Conservation (phyloP, 2,113 vertebrate species). For the Labeo catla region DNA sequence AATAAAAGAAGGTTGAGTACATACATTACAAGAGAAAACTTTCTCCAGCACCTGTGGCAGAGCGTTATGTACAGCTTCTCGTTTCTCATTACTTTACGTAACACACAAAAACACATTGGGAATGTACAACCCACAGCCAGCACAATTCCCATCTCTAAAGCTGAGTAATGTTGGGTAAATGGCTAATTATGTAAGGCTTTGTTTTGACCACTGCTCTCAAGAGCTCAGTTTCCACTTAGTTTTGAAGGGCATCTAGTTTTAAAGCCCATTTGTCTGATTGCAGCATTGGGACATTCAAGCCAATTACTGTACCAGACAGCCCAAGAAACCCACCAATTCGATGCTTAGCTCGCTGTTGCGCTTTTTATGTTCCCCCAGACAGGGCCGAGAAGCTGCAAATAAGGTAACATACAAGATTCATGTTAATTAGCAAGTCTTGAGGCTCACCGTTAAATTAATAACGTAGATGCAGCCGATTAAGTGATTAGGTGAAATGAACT, state of each 20-base stretch:
- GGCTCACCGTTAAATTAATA: conserved; percentile 12
- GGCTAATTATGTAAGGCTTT: conserved; percentile 9
- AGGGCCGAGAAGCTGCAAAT: not conserved
- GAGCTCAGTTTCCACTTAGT: conserved; percentile 27
- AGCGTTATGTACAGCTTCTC: not conserved
- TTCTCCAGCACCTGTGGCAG: not conserved
- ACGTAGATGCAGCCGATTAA: conserved; percentile 22
- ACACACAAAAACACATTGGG: not conserved
- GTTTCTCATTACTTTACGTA: not conserved
- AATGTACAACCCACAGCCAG: not conserved
- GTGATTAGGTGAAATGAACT: conserved; percentile 34
- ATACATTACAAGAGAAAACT: not conserved
- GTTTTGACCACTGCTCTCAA: conserved; percentile 26
- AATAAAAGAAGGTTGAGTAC: not conserved
- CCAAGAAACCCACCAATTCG: conserved; percentile 6
- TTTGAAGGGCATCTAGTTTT: conserved; percentile 35
- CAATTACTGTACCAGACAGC: conserved; percentile 14
- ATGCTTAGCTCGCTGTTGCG: not conserved
- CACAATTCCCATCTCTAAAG: not conserved
- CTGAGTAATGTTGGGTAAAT: conserved; percentile 18
- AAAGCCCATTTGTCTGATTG: conserved; percentile 23
- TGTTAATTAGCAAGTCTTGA: conserved; percentile 27
- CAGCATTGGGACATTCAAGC: conserved; percentile 20
- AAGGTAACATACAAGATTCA: conserved; percentile 10
- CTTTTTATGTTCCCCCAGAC: not conserved